phyloP scores from a whole-genome alignment of 2,888 invertebrate genomes.

The Chymomyza caudatula region DNA sequence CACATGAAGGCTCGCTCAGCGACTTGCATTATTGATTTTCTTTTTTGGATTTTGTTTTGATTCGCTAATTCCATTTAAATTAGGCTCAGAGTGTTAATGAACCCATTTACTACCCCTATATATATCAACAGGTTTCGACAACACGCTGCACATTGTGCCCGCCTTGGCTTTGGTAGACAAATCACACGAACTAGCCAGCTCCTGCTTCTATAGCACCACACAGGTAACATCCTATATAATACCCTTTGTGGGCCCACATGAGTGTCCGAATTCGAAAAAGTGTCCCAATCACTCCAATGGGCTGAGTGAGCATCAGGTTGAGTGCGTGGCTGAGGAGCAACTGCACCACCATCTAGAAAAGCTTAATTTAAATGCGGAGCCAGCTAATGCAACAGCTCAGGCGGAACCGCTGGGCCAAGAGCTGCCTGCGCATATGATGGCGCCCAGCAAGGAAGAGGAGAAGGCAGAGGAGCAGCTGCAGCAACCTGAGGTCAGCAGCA shows the following conservation, averaged over 20 bases:
- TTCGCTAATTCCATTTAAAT: constrained; percentile 32
- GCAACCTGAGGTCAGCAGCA: background rate
- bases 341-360: constrained; percentile 30
- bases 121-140: constrained; percentile 76
- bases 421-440: constrained; percentile 73
- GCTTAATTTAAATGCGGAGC: constrained; percentile 4
- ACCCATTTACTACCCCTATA: constrained; percentile 22
- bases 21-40: constrained; percentile 60
- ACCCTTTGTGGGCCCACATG: constrained; percentile 78
- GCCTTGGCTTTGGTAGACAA: constrained; percentile 75
- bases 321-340: constrained; percentile 18
- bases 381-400: constrained; percentile 32
- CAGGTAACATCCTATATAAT: constrained; percentile 78
- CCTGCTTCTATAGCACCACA: constrained; percentile 71
- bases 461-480: background rate
- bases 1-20: background rate
- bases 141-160: constrained; percentile 78
- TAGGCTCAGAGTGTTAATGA: constrained; percentile 31
- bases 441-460: constrained; percentile 23
- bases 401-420: constrained; percentile 70
- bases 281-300: constrained; percentile 74
- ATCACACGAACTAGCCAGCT: constrained; percentile 56
- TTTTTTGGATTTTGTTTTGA: constrained; percentile 54
- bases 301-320: background rate
- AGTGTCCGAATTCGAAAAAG: constrained; percentile 77